phyloP scores from a whole-genome alignment of 2,113 vertebrate genomes.

The Lamprotornis superbus region DNA sequence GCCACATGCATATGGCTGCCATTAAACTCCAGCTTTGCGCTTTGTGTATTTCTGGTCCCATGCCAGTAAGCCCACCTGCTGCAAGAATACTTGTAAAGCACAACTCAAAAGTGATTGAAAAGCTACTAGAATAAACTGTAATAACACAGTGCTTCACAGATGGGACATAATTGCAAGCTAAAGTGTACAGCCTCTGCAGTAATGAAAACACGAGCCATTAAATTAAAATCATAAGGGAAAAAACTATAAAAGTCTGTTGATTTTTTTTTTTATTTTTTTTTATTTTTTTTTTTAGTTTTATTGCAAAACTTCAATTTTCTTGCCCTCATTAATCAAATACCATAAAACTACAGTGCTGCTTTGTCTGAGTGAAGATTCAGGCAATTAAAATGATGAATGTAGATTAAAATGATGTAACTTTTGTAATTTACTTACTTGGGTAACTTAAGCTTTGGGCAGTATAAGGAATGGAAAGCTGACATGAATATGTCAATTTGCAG shows the following conservation, averaged over 20 bases:
- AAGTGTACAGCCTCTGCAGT: conserved; percentile 84
- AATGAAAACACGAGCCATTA: conserved; percentile 86
- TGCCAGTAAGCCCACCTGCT: conserved; percentile 89
- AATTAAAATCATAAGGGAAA: conserved; percentile 88
- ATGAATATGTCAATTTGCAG: conserved; percentile 36
- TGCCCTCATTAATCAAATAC: conserved; percentile 88
- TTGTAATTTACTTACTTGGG: conserved; percentile 65
- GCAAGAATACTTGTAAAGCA: conserved; percentile 88
- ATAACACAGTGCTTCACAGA: conserved; percentile 87
- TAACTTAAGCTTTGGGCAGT: conserved; percentile 58
- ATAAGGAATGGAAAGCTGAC: conserved; percentile 39
- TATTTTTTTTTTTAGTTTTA: conserved; percentile 73
- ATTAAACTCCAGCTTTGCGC: conserved; percentile 86
- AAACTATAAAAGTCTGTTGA: conserved; percentile 83
- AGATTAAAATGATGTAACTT: conserved; percentile 80
- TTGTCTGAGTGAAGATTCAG: conserved; percentile 74
- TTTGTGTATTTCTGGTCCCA: conserved; percentile 83
- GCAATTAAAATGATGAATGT: conserved; percentile 78
- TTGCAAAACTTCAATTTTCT: conserved; percentile 87
- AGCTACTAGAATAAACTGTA: conserved; percentile 88
- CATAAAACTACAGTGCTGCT: conserved; percentile 78
- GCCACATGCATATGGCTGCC: conserved; percentile 84
- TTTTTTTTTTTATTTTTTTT: conserved; percentile 68
- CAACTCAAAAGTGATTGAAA: conserved; percentile 89
- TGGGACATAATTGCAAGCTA: conserved; percentile 86